These are phyloP conservation scores for Leucophora obtusa DNA, from an alignment of 2,888 invertebrate genomes.

Conservation along the genomic window DNA sequence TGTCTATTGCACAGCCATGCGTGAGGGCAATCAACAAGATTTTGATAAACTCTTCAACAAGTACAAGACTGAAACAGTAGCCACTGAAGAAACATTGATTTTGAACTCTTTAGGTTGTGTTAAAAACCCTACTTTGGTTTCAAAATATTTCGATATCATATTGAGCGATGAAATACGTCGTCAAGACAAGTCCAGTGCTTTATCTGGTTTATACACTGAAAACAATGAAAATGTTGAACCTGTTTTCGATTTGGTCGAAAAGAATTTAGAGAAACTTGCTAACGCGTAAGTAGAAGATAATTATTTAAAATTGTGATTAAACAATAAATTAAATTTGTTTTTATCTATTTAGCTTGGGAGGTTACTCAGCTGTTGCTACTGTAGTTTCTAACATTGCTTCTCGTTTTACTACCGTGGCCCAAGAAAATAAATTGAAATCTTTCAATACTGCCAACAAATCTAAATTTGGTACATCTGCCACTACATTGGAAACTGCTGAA, in stretches of 20 bases:
- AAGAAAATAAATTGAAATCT: slow-evolving; percentile 67
- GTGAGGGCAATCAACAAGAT: slow-evolving; percentile 81
- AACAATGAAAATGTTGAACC: slow-evolving; percentile 80
- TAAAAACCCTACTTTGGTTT: slow-evolving; percentile 80
- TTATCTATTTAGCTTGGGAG: slow-evolving; percentile 70
- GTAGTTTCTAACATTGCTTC: slow-evolving; percentile 74
- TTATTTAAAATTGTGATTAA: not conserved
- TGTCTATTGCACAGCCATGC: slow-evolving; percentile 88
- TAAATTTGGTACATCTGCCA: slow-evolving; percentile 71
- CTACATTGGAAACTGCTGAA: slow-evolving; percentile 70
- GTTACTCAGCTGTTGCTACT: slow-evolving; percentile 71
- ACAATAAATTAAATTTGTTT: slow-evolving; percentile 1
- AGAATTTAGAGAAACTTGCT: slow-evolving; percentile 67
- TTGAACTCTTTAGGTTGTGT: slow-evolving; percentile 85
- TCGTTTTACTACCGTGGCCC: slow-evolving; percentile 73
- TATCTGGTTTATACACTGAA: slow-evolving; percentile 79
- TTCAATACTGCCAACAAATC: slow-evolving; percentile 70
- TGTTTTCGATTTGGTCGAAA: slow-evolving; percentile 80
- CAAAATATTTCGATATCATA: slow-evolving; percentile 79
- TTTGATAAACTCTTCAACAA: slow-evolving; percentile 84
- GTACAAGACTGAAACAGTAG: slow-evolving; percentile 81
- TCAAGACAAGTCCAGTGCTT: slow-evolving; percentile 75
- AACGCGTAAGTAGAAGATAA: slow-evolving; percentile 71
- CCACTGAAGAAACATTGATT: slow-evolving; percentile 84
- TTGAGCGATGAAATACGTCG: slow-evolving; percentile 76